phyloP scores from a whole-genome alignment of 2,113 vertebrate species.

The Carassius gibelio region DNA sequence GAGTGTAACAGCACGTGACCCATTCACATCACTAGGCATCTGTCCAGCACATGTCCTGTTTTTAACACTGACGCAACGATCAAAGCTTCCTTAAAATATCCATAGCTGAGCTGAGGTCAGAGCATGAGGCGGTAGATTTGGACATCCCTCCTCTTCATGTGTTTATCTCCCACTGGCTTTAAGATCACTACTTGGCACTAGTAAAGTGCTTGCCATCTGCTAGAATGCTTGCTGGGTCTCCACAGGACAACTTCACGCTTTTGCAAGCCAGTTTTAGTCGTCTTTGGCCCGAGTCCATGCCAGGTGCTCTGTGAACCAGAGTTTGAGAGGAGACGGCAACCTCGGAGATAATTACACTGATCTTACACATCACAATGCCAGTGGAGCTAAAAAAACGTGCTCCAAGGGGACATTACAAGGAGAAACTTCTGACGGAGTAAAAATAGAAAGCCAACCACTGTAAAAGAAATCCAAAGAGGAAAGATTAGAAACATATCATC shows the following conservation, averaged over 20 bases:
- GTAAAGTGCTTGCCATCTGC: conserved; percentile 33
- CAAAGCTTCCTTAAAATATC: not conserved
- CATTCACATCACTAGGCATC: not conserved
- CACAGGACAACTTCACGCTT: conserved; percentile 16
- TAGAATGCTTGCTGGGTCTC: conserved; percentile 37
- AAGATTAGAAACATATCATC: not conserved
- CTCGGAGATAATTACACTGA: conserved; percentile 37
- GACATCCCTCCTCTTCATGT: not conserved
- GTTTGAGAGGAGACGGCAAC: not conserved
- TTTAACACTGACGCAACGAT: not conserved
- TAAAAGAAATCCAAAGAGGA: not conserved
- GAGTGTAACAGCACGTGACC: not conserved
- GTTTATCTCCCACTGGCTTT: conserved; percentile 8
- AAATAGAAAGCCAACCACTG: not conserved
- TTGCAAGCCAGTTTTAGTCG: conserved; percentile 1
- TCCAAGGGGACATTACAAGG: not conserved
- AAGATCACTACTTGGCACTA: conserved; percentile 17
- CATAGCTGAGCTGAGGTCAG: not conserved
- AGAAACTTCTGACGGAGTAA: not conserved
- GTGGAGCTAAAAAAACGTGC: not conserved
- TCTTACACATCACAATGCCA: conserved; percentile 1
- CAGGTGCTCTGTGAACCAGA: conserved; percentile 5
- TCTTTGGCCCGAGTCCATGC: not conserved
- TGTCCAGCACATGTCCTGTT: not conserved
- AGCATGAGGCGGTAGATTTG: not conserved